A percentile compares a stretch with the other conserved stretches of the same genome.
These are phyloP conservation scores for Parnassius glacialis DNA, from an alignment of 2,888 invertebrate species.

Conservation along the genomic window DNA sequence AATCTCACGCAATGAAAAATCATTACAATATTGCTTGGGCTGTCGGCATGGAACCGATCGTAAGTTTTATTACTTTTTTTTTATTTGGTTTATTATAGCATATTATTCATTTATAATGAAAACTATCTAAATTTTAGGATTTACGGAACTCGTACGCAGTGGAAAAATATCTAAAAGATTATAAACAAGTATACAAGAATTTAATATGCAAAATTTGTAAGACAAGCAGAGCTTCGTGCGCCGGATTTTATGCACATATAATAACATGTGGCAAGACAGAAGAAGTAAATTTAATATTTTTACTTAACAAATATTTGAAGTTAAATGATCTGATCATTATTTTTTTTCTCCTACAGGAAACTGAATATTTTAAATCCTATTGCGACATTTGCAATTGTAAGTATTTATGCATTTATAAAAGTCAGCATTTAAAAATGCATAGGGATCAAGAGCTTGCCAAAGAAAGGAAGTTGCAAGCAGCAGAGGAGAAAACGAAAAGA, in stretches of 20 bases:
- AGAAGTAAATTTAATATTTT: slow-evolving; percentile 55
- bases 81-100: slow-evolving; percentile 6
- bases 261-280: slow-evolving; percentile 81
- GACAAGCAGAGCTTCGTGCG: slow-evolving; percentile 68
- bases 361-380: slow-evolving; percentile 62
- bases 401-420: slow-evolving; percentile 79
- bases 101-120: not conserved
- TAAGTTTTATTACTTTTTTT: slow-evolving; percentile 36
- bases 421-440: slow-evolving; percentile 78
- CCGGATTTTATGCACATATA: slow-evolving; percentile 83
- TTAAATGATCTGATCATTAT: not conserved
- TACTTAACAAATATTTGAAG: slow-evolving; percentile 1
- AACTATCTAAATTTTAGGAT: slow-evolving; percentile 64
- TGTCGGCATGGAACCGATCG: slow-evolving; percentile 52
- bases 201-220: slow-evolving; percentile 80
- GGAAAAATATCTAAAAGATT: slow-evolving; percentile 62
- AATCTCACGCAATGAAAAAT: slow-evolving; percentile 46
- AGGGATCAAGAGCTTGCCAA: slow-evolving; percentile 46
- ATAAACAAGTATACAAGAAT: slow-evolving; percentile 59
- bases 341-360: slow-evolving; percentile 55
- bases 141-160: slow-evolving; percentile 69
- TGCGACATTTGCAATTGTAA: slow-evolving; percentile 78
- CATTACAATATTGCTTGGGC: slow-evolving; percentile 65
- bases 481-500: not conserved
- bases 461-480: slow-evolving; percentile 37